Evolutionary conservation across 2,113 vertebrate species (phyloP), one percentile per base, ranked within the genome.

Genomic region (Silurus glanis): DNA sequence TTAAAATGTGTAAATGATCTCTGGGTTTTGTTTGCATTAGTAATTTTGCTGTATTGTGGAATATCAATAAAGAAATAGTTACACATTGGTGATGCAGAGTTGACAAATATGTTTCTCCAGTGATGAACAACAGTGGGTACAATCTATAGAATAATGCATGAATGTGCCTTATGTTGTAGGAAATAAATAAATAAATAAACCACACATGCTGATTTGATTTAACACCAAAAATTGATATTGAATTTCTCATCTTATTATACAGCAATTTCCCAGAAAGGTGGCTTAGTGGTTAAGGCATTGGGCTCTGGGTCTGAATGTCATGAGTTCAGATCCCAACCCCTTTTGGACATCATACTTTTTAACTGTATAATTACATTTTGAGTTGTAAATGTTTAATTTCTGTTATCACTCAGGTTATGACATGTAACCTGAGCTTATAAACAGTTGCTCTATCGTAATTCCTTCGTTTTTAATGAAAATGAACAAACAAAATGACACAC

Each of bases 1-100:
- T 37, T 80, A 89, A 62, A 19, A 55, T 72, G 47, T 86, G 9
- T 55, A 3, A 16, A 25, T 83, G 59, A 67, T 25, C 7, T 28
- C n/a, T 76, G 69, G 37, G 78, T 78, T 76, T 87, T 78, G 49
- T 79, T 80, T 71, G 75, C 80, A n/a, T 78, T 14, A 49, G 66
- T 59, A 23, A 58, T 56, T 28, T 81, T 75, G n/a, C 25, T 66
- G 58, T 55, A 64, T 78, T 83, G 59, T 17, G 56, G 74, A 21
- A 59, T 58, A 72, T 37, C 23, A 71, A 25, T 76, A 76, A 76
- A 83, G 62, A 69, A 9, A 3, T 28, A 83, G 47, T 55, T 83
- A 64, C 81, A 61, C 58, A 61, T 13, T 37, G 7, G 2, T 58
- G 53, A 58, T 6, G n/a, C 17, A 23, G 45, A 16, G n/a, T 8